Percentiles rank a stretch among this genome's conserved stretches.
Evolutionary conservation across 2,113 vertebrate genomes (phyloP).

Genomic region (Sterrhoptilus dennistouni): DNA sequence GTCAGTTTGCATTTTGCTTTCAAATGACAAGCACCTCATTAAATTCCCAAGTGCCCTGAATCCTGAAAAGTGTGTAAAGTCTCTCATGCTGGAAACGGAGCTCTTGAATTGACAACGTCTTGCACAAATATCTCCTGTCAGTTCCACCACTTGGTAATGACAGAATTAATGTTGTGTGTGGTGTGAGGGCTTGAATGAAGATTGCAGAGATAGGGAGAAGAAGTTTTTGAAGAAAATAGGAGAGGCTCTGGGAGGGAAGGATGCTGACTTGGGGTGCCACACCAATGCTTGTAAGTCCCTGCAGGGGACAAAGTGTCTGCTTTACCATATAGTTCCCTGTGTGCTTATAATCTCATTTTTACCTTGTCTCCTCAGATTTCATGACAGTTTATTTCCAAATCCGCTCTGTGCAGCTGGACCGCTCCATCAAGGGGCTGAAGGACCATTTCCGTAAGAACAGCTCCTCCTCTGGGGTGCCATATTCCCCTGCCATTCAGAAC

Average conservation of each 20-base stretch:
- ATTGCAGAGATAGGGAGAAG: background rate
- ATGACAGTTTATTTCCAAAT: constrained; percentile 99
- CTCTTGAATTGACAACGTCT: background rate
- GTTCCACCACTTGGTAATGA: background rate
- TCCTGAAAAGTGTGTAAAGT: background rate
- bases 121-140: background rate
- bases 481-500: constrained; percentile 93
- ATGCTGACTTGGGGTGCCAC: background rate
- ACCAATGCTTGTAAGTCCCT: background rate
- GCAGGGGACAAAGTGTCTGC: background rate
- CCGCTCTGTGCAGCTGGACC: constrained; percentile 92
- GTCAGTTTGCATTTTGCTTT: background rate
- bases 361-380: constrained; percentile 81
- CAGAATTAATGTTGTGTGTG: background rate
- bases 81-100: background rate
- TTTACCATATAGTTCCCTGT: background rate
- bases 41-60: background rate
- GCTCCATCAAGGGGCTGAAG: constrained; percentile 93
- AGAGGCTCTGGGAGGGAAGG: background rate
- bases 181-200: background rate
- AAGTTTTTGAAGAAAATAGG: background rate
- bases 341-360: background rate
- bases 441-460: constrained; percentile 97
- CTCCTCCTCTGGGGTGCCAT: constrained; percentile 85
- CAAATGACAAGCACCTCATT: background rate